Evolutionary conservation across 35 echinoderm and acorn worm species (phyloP).

Genomic region (Ophiothrix spiculata): DNA sequence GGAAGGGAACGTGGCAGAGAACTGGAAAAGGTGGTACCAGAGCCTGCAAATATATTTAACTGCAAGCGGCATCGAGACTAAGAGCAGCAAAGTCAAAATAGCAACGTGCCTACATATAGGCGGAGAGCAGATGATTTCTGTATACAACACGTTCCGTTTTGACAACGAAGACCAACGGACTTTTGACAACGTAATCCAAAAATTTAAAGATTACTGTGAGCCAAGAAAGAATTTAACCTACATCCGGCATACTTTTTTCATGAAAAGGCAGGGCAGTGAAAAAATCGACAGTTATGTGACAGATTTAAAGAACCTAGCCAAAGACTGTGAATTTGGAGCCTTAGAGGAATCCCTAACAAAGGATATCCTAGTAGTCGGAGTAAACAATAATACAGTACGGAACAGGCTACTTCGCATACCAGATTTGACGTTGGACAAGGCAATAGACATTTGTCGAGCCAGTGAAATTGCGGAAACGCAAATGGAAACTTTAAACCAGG

Average conservation of each 20-base stretch:
- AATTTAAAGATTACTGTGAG: background rate
- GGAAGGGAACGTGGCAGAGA: background rate
- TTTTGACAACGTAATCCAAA: background rate
- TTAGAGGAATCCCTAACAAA: slow-evolving; percentile 53
- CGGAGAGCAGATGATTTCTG: background rate
- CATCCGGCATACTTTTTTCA: background rate
- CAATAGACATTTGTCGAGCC: slow-evolving; percentile 19
- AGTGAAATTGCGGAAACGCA: background rate
- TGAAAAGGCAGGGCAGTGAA: slow-evolving; percentile 42
- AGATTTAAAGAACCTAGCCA: slow-evolving; percentile 41
- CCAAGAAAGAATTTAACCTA: background rate
- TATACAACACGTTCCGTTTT: background rate
- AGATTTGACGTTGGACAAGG: slow-evolving; percentile 42
- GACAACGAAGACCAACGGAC: background rate
- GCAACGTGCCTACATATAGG: background rate
- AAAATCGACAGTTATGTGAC: slow-evolving; percentile 35
- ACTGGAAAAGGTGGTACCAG: background rate
- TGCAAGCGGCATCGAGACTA: background rate
- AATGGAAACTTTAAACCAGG: background rate
- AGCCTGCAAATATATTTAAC: background rate
- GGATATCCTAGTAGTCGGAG: slow-evolving; percentile 53
- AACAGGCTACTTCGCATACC: slow-evolving; percentile 38
- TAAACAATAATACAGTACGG: slow-evolving; percentile 34
- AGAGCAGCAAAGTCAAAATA: background rate
- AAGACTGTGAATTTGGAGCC: slow-evolving; percentile 51